These are phyloP conservation scores for Papilio polyxenes DNA, from an alignment of 1,140 invertebrate species.

Conservation along the genomic window DNA sequence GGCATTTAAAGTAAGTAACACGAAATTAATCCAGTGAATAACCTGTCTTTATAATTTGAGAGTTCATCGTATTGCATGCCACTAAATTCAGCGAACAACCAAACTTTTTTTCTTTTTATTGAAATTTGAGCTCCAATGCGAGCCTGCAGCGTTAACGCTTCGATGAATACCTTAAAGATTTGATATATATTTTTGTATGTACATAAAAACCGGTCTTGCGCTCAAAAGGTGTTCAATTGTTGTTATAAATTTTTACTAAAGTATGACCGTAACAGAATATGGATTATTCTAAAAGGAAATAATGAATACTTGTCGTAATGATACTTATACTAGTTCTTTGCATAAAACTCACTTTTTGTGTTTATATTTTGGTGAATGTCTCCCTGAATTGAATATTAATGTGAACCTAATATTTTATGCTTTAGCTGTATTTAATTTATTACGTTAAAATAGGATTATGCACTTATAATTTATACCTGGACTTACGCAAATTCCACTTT, in stretches of 20 bases:
- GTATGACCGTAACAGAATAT: not conserved
- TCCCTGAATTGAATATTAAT: not conserved
- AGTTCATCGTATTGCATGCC: not conserved
- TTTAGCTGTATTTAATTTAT: conserved; percentile 6
- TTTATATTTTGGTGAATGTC: not conserved
- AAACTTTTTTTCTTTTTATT: conserved; percentile 4
- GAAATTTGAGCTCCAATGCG: conserved; percentile 9
- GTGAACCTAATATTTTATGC: not conserved
- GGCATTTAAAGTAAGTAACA: not conserved
- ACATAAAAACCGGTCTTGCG: not conserved
- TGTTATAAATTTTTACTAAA: not conserved
- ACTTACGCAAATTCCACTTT: conserved; percentile 18
- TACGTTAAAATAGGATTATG: not conserved
- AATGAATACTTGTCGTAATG: too few species aligned
- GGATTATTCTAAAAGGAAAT: not conserved
- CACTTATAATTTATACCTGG: conserved; percentile 8
- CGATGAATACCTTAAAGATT: conserved; percentile 22
- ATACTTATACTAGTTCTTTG: too few species aligned
- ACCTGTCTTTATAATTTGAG: conserved; percentile 3
- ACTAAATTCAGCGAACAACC: not conserved
- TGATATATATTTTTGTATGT: not conserved
- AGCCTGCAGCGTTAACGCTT: conserved; percentile 11
- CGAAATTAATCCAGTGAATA: not conserved
- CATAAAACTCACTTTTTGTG: not conserved
- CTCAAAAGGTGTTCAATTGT: not conserved